Evolutionary conservation across 2,797 vertebrate genomes (phyloP), one percentile per base, ranked within the genome.

Genomic region (Phoeniculus purpureus): DNA sequence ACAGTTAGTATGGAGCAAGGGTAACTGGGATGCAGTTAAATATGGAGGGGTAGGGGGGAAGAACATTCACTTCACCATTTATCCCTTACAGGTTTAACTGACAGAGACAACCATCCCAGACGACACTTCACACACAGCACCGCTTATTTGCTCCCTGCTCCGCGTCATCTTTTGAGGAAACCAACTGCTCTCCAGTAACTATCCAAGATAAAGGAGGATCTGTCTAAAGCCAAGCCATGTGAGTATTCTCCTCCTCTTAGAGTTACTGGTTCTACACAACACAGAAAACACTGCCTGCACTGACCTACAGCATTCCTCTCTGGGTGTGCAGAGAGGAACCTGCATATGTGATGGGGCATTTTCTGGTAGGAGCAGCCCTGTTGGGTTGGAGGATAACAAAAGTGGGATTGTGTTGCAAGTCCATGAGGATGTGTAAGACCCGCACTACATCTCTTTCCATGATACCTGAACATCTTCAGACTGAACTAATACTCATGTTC

Each of bases 1-100:
- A 90, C 0, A 64, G 96, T 97, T 96, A 97, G 96, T 96, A 96
- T 93, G 94, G 95, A 94, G 94, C 76, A 96, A 96, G 91, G 90
- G 96, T 95, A 96, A 95, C 92, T 94, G 91, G 92, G 89, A 96
- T 91, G 87, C 89, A 97, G 96, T 97, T 97, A 96, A 92, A 96
- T 29, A 40, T 1, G 15, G 34, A 56, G 47, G 29, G 13, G 45
- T 31, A 89, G 31, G 85, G 34, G 59, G 81, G 23, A 78, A 50
- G 52, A 50, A 60, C 26, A 59, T 72, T 90, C 52, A 17, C 50
- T 85, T 71, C 1, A 2, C 7, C 51, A 71, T 59, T 82, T 89
- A 85, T 29, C 70, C 55, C 7, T 54, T 87, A 29, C 55, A 60
- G 76, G 34, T 50, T 75, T 87, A 47, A 80, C 9, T 11, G 45